phyloP scores from a whole-genome alignment of 2,888 invertebrate genomes.

The Pomacea canaliculata region DNA sequence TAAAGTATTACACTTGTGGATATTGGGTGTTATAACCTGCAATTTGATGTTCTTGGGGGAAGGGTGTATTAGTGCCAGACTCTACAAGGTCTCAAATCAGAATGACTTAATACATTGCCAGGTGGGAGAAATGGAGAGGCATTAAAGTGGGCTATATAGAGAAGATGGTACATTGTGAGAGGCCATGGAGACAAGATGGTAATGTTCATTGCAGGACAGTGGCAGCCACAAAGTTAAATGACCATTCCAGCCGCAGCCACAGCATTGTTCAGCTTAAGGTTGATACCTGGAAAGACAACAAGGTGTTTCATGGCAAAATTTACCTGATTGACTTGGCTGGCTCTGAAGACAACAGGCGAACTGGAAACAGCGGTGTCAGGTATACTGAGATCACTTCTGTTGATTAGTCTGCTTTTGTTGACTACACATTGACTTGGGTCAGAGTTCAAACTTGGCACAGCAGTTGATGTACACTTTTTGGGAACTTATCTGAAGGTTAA shows the following conservation, averaged over 20 bases:
- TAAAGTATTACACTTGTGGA: background rate
- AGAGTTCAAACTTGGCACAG: background rate
- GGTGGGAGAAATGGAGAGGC: too few species aligned
- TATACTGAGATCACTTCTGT: slow-evolving; percentile 17
- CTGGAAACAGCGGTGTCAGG: slow-evolving; percentile 66
- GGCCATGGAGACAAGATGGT: too few species aligned
- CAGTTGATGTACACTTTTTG: too few species aligned
- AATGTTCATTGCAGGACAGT: slow-evolving; percentile 50
- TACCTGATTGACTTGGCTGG: slow-evolving; percentile 67
- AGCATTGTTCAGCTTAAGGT: slow-evolving; percentile 62
- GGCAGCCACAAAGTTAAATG: slow-evolving; percentile 63
- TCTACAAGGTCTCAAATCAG: too few species aligned
- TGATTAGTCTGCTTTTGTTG: background rate
- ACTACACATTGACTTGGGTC: background rate
- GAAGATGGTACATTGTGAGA: too few species aligned
- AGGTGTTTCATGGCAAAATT: slow-evolving; percentile 57
- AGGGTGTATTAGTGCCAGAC: too few species aligned
- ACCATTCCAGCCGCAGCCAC: slow-evolving; percentile 64
- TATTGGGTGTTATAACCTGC: background rate
- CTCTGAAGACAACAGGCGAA: slow-evolving; percentile 65
- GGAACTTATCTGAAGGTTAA: too few species aligned
- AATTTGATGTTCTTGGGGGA: too few species aligned
- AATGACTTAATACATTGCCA: too few species aligned
- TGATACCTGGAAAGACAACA: slow-evolving; percentile 35
- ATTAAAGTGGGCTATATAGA: too few species aligned